A percentile compares a stretch with the other conserved stretches of the same genome.
phyloP scores from a whole-genome alignment of 2,888 invertebrate species.

The Mythimna vitellina region DNA sequence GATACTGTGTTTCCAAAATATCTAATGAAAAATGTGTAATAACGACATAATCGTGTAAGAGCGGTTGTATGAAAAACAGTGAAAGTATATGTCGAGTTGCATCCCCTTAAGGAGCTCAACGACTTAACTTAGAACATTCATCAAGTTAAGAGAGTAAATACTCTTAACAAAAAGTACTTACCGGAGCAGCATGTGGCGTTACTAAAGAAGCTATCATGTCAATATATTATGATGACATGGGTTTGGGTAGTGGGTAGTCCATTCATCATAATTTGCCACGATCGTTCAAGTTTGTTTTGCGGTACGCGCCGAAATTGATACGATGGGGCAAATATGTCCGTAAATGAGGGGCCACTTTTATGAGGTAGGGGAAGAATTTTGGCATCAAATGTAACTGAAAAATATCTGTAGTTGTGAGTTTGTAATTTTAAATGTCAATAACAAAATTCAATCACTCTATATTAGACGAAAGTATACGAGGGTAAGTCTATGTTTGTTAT shows the following conservation, averaged over 20 bases:
- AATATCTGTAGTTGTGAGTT: not conserved
- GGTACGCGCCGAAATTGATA: conserved; percentile 62
- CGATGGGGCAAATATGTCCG: conserved; percentile 34
- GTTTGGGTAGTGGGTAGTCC: conserved; percentile 62
- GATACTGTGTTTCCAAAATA: no score
- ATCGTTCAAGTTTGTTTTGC: conserved; percentile 67
- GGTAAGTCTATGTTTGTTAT: no score
- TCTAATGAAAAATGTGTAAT: no score
- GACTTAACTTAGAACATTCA: conserved; percentile 16
- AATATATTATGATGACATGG: conserved; percentile 68
- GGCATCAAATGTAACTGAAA: not conserved
- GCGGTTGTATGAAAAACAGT: no score
- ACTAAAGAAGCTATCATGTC: conserved; percentile 63
- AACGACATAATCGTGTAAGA: no score
- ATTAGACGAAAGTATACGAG: no score
- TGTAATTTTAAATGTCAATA: not conserved
- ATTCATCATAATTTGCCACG: conserved; percentile 79
- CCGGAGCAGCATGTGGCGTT: conserved; percentile 51
- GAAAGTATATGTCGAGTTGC: no score
- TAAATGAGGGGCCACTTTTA: conserved; percentile 32
- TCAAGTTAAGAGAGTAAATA: not conserved
- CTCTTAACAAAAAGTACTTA: conserved; percentile 41
- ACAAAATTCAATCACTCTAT: no score
- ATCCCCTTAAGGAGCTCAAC: not conserved
- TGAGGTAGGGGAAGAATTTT: not conserved